Conservation (phyloP, 2,797 vertebrate species). For the Crocidura indochinensis region DNA sequence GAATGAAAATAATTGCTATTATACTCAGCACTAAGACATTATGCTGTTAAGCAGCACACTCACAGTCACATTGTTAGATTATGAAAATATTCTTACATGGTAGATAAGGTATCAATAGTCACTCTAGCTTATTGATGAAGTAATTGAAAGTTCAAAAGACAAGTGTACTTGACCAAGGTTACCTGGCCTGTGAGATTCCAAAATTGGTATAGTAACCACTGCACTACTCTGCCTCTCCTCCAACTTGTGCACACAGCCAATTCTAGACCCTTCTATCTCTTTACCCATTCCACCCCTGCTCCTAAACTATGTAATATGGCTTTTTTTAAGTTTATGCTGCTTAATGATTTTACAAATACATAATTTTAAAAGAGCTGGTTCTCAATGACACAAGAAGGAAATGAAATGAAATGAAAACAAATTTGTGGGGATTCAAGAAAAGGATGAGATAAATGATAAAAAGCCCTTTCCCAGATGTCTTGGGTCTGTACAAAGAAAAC, state of each 20-base stretch:
- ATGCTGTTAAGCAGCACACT: background rate
- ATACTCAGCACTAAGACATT: background rate
- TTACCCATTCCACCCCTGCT: background rate
- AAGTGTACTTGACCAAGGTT: slow-evolving; percentile 7
- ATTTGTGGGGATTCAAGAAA: slow-evolving; percentile 45
- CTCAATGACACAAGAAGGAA: background rate
- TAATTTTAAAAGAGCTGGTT: background rate
- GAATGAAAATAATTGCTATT: background rate
- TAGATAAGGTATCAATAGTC: background rate
- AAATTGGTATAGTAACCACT: background rate
- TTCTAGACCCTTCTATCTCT: background rate
- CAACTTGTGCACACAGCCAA: background rate
- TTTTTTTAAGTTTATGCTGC: background rate
- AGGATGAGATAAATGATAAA: background rate
- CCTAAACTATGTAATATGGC: background rate
- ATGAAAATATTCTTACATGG: slow-evolving; percentile 31
- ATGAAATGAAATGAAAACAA: slow-evolving; percentile 28
- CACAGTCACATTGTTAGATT: slow-evolving; percentile 5
- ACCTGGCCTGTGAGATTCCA: background rate
- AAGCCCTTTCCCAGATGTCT: background rate
- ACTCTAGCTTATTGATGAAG: slow-evolving; percentile 23
- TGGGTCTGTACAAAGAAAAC: background rate
- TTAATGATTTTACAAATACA: slow-evolving; percentile 38
- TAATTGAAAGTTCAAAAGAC: slow-evolving; percentile 15
- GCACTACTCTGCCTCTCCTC: background rate